Evolutionary conservation across 2,797 vertebrate genomes (phyloP), one percentile per base, ranked within the genome.

Genomic region (Neoniphon sammara): DNA sequence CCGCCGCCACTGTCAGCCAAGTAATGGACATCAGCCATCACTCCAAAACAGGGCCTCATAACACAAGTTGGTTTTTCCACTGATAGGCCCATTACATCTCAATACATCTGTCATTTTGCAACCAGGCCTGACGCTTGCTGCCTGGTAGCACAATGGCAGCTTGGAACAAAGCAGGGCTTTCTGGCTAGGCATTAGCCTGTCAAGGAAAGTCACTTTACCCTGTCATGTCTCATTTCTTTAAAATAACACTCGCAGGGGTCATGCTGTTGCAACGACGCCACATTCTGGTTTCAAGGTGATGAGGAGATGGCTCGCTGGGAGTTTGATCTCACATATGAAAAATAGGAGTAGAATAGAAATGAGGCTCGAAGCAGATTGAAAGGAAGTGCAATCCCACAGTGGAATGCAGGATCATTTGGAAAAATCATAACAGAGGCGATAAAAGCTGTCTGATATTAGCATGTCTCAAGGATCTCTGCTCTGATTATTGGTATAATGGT

Each of bases 81-180:
- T 63, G 80, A 85, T 78, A 77, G 80, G 72, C 70, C 80, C 57
- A 86, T 86, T 85, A 88, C 74, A 75, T 81, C 68, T 82, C 77
- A 77, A 75, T 82, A 15, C 72, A 77, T 77, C 67, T 82, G 79
- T 86, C 86, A 82, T 77, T 58, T 78, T 23, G 63, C 73, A 77
- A 76, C 9, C 23, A 12, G 60, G 68, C 72, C 62, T 49, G 46
- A 27, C 15, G 46, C 78, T 49, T 75, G 9, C 52, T 10, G 56
- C 66, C 69, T 78, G 47, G 55, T 56, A 36, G 65, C 55, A 83
- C 72, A 73, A 77, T 70, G 65, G 77, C 67, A 67, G 54, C 3
- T 0, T 11, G 47, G 49, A 75, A 73, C 82, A 83, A 86, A 79
- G 75, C 66, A 20, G 49, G 30, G 42, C 23, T 72, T 61, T 77